These are phyloP conservation scores for Rhinolophus ferrumequinum DNA, from an alignment of 2,113 vertebrate genomes.

Conservation along the genomic window DNA sequence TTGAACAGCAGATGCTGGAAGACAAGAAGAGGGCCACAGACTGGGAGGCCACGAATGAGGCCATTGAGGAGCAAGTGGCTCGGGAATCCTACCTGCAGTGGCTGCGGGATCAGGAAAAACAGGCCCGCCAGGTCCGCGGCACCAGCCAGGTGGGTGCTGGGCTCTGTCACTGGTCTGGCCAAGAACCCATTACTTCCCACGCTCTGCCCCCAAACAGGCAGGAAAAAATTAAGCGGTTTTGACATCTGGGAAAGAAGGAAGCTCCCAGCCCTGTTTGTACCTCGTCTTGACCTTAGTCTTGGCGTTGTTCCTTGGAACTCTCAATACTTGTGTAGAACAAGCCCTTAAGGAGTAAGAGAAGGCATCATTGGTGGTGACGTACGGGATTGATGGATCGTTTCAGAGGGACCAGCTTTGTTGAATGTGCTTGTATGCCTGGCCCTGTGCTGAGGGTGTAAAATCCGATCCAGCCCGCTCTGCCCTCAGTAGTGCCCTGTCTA, in stretches of 20 bases:
- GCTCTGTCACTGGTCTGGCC: neutral
- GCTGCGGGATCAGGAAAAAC: conserved; percentile 96
- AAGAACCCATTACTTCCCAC: neutral
- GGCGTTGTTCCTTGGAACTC: conserved; percentile 36
- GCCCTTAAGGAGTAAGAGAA: neutral
- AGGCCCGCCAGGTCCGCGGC: conserved; percentile 90
- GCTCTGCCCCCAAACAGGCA: neutral
- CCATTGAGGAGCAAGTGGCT: conserved; percentile 97
- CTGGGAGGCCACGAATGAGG: conserved; percentile 98
- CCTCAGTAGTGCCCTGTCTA: neutral
- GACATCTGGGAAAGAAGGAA: neutral
- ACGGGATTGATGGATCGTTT: neutral
- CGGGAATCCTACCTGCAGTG: conserved; percentile 96
- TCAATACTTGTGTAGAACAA: neutral
- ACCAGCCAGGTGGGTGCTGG: conserved; percentile 65
- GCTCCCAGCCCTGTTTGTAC: neutral
- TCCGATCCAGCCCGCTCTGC: neutral
- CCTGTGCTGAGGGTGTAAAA: conserved; percentile 47
- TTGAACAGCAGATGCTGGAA: conserved; percentile 98
- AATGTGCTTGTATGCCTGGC: neutral
- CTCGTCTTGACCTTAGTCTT: conserved; percentile 27
- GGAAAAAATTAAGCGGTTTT: neutral
- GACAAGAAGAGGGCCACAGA: conserved; percentile 97
- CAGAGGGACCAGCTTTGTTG: neutral
- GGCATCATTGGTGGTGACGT: neutral